Base-by-base conservation (phyloP, 2,888 invertebrate species). In the Dicycla oo region DNA sequence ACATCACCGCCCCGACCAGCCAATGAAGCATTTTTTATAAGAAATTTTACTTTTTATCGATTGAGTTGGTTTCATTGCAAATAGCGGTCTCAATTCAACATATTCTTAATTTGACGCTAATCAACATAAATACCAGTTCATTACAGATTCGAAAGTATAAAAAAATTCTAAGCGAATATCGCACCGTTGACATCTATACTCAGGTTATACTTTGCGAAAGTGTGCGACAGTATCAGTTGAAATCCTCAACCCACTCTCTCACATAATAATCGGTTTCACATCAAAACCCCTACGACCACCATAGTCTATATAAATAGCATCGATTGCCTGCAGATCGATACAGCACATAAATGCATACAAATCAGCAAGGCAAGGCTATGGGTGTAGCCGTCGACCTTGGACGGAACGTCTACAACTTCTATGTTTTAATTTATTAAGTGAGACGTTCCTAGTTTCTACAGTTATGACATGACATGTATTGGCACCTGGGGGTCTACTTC, bases 301-400 rank as follows among this genome's bases (percentile, higher is more conserved):
- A 66, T 51, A 20, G 30, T 45, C 67, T 81, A 80, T 81, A 64
- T 30, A 3, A 68, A 78, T 83, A 78, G 73, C 53, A 20, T 65
- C 60, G 47, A 73, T 73, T 38, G 60, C 60, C 56, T 51, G 51
- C 61, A 73, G 73, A 84, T 84, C 84, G 84, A 84, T 84, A 84
- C 69, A 79, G 81, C 81, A 80, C 69, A 60, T 81, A 51, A 61
- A 81, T 61, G 81, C 81, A 81, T 77, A 80, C 73, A 60, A 80
- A 80, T 69, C 81, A 80, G 67, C 81, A 80, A 77, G 23, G 73
- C 73, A 80, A 80, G 81, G 80, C 66, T 80, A 81, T 69, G 77
- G 77, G 77, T 81, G 66, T 63, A 73, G 64, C 23, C 23, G 58
- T 60, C 54, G 64, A 73, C 80, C 80, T 81, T 80, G 81, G 67